Evolutionary conservation across 2,888 invertebrate genomes (phyloP).

Genomic region (Elysia crispata): DNA sequence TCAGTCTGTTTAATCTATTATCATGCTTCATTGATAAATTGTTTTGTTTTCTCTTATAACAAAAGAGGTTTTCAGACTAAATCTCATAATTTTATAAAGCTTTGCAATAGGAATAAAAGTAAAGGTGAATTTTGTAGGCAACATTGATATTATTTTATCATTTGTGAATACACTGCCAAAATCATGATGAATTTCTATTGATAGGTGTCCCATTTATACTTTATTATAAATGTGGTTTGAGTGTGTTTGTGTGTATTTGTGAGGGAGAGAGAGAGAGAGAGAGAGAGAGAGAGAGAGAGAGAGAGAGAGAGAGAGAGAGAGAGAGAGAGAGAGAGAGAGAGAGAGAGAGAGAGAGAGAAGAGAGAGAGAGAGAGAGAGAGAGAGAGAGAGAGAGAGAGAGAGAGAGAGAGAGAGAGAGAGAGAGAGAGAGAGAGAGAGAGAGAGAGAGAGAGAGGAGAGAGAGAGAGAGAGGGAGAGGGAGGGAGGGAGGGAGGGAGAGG

Average conservation of each 20-base stretch:
- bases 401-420: not conserved
- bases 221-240: constrained; percentile 27
- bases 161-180: not conserved
- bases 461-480: not conserved
- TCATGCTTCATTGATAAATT: too few species aligned
- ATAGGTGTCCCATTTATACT: constrained; percentile 20
- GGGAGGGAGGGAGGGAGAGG: not conserved
- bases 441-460: not conserved
- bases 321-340: constrained; percentile 28
- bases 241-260: constrained; percentile 5
- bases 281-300: constrained; percentile 20
- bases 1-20: too few species aligned
- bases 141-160: not conserved
- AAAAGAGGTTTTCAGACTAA: too few species aligned
- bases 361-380: constrained; percentile 12
- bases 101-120: too few species aligned
- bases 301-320: constrained; percentile 31
- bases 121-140: not conserved
- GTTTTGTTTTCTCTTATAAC: too few species aligned
- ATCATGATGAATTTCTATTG: constrained; percentile 19
- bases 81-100: too few species aligned
- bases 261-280: constrained; percentile 19
- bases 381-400: constrained; percentile 20
- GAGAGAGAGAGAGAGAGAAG: constrained; percentile 26
- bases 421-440: constrained; percentile 30